A percentile compares a stretch with the other conserved stretches of the same genome.
Evolutionary conservation across 2,113 vertebrate genomes (phyloP).

Genomic region (Eira barbara): DNA sequence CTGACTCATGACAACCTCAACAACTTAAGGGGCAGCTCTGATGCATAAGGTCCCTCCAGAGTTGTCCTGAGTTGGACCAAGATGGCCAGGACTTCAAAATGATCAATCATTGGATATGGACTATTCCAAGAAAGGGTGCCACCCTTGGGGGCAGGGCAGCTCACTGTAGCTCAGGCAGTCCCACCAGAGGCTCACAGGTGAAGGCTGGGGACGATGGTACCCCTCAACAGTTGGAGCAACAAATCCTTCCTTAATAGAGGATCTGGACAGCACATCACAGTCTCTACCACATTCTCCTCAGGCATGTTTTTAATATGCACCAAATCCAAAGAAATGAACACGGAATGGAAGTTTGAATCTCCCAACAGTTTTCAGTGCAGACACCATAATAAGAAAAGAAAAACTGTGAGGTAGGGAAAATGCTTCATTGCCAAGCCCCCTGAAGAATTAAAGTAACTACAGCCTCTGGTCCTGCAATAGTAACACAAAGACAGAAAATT

Average conservation of each 20-base stretch:
- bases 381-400: not conserved
- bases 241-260: not conserved
- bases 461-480: not conserved
- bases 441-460: not conserved
- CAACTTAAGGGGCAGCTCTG: not conserved
- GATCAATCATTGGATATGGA: not conserved
- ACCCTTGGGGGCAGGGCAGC: not conserved
- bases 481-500: not conserved
- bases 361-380: not conserved
- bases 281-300: not conserved
- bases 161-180: not conserved
- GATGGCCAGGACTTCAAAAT: not conserved
- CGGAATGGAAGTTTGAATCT: not conserved
- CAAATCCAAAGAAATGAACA: not conserved
- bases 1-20: not conserved
- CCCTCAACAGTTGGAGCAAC: not conserved
- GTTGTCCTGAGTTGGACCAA: not conserved
- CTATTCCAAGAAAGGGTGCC: rapidly evolving
- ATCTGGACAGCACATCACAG: not conserved
- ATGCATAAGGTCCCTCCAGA: not conserved
- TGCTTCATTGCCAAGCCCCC: not conserved
- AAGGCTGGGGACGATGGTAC: not conserved
- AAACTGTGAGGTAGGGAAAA: not conserved
- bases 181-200: not conserved
- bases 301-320: not conserved